Conservation (phyloP, 2,113 vertebrate genomes). For the Numida meleagris region DNA sequence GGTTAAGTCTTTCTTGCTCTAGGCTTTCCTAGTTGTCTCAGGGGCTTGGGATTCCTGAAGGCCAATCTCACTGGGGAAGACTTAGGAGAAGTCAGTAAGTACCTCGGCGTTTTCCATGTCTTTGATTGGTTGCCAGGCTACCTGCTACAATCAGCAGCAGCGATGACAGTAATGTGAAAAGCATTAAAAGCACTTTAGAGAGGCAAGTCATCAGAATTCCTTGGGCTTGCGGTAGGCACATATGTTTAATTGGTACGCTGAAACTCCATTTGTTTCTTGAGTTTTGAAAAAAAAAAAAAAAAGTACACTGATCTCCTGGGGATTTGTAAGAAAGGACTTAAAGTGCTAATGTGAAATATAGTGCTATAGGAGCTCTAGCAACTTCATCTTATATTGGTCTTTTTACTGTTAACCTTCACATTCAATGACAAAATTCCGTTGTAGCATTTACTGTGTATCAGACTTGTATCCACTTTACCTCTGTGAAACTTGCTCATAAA, state of each 20-base stretch:
- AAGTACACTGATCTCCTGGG: not conserved
- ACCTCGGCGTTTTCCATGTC: not conserved
- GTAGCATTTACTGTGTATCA: not conserved
- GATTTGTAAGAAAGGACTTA: not conserved
- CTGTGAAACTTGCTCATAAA: not conserved
- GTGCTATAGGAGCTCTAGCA: not conserved
- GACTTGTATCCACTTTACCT: too few species aligned
- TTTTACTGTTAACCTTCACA: not conserved
- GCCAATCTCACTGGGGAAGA: not conserved
- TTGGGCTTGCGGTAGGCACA: not conserved
- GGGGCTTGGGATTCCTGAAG: not conserved
- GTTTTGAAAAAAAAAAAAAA: not conserved
- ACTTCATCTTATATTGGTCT: not conserved
- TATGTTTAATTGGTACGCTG: not conserved
- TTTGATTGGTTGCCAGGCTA: not conserved
- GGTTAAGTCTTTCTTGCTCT: not conserved
- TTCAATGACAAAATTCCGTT: not conserved
- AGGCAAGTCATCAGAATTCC: not conserved
- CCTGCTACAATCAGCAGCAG: not conserved
- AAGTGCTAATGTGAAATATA: not conserved
- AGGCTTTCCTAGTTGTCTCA: too few species aligned
- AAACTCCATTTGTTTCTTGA: not conserved
- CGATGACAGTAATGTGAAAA: not conserved
- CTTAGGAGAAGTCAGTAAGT: not conserved
- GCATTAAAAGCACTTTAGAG: not conserved